Conservation (phyloP, 1,140 invertebrate genomes). For the Diachasma alloeum region DNA sequence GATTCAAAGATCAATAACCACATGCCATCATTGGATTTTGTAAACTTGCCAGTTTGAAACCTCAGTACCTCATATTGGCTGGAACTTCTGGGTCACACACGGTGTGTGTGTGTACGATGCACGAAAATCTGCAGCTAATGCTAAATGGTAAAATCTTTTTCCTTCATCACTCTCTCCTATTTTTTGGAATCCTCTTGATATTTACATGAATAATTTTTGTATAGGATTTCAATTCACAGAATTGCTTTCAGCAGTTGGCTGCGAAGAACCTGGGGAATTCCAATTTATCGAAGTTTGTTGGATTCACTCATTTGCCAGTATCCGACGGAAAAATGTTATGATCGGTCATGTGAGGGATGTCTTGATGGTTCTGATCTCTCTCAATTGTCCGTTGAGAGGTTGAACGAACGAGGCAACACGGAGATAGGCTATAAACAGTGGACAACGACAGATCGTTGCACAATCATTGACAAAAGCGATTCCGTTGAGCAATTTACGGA, state of each 20-base stretch:
- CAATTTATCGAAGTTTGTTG: background rate
- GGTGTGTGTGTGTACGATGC: constrained; percentile 10
- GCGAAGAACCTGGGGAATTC: no score
- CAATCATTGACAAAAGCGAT: background rate
- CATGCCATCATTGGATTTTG: background rate
- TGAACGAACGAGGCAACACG: constrained; percentile 18
- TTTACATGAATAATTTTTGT: no score
- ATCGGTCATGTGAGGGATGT: constrained; percentile 2
- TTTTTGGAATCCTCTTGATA: no score
- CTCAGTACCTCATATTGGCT: background rate
- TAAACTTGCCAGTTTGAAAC: constrained; percentile 5
- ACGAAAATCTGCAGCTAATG: constrained; percentile 18
- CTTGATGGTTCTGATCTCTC: background rate
- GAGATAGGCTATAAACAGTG: constrained; percentile 24
- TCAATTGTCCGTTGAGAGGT: background rate
- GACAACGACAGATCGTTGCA: constrained; percentile 12
- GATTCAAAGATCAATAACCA: background rate
- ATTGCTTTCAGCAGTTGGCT: background rate
- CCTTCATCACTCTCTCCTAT: no score
- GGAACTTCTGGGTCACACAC: background rate
- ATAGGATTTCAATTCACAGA: no score
- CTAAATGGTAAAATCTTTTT: background rate
- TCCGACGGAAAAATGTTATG: background rate
- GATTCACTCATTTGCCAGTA: background rate
- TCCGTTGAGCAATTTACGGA: constrained; percentile 26